Conservation (phyloP, 1,140 invertebrate species). For the Lycorma delicatula region DNA sequence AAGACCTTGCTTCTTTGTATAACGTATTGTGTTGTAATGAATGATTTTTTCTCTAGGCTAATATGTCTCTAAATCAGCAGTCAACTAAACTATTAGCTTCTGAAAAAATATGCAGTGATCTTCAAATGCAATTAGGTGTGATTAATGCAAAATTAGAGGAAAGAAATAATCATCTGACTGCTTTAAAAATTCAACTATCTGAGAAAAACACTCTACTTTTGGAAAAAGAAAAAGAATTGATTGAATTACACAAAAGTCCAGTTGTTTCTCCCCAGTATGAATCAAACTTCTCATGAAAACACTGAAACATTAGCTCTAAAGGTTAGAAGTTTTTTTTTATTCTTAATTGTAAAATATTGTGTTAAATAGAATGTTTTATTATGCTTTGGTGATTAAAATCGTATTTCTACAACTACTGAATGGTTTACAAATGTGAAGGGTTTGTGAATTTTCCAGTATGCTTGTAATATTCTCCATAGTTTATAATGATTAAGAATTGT, state of each 20-base stretch:
- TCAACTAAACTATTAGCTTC: constrained; percentile 14
- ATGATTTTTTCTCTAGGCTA: no score
- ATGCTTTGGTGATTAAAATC: no score
- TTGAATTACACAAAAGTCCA: constrained; percentile 27
- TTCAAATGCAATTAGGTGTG: not conserved
- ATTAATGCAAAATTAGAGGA: not conserved
- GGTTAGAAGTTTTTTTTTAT: constrained; percentile 5
- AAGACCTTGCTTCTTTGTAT: no score
- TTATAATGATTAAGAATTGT: no score
- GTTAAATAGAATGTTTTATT: no score
- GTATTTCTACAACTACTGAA: no score
- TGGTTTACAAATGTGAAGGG: no score
- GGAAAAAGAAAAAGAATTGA: constrained; percentile 33
- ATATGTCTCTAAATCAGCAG: constrained; percentile 11
- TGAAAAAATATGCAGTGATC: constrained; percentile 16
- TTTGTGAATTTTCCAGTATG: no score
- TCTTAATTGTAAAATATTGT: not conserved
- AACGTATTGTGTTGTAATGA: no score
- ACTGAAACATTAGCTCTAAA: constrained; percentile 20
- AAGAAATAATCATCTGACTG: constrained; percentile 26
- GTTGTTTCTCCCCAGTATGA: no score
- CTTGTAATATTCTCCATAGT: no score
- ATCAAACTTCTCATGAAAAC: constrained; percentile 10
- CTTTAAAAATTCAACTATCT: constrained; percentile 26
- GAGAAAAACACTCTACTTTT: constrained; percentile 31